Conservation (phyloP, 2,888 invertebrate genomes). For the Thecocarcelia acutangulata region DNA sequence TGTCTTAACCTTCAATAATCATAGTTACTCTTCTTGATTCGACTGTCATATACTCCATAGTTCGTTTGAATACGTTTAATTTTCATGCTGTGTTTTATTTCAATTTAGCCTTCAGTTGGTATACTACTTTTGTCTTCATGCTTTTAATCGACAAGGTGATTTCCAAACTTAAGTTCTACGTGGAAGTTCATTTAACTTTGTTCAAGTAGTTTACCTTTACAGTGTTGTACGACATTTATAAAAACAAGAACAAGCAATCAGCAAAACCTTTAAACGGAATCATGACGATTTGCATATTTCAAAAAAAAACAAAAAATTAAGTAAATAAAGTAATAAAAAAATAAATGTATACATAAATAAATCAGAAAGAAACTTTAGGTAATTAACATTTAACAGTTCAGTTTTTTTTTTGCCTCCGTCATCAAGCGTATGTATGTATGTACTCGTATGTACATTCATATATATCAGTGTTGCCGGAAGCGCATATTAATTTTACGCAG, state of each 20-base stretch:
- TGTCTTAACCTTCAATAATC: background rate
- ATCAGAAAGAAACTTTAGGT: conserved; percentile 6
- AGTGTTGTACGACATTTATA: background rate
- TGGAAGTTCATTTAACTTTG: conserved; percentile 37
- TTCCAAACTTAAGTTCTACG: conserved; percentile 47
- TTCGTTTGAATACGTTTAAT: background rate
- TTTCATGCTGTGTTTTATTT: conserved; percentile 3
- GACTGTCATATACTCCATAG: background rate
- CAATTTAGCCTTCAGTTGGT: conserved; percentile 30
- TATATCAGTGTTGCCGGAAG: no score
- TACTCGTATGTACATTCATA: no score
- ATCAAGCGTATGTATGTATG: no score
- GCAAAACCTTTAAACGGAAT: conserved; percentile 14
- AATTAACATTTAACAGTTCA: background rate
- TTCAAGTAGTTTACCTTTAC: background rate
- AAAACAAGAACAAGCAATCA: conserved; percentile 21
- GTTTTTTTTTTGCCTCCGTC: no score
- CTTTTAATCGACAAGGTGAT: conserved; percentile 40
- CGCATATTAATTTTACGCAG: no score
- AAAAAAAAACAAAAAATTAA: background rate
- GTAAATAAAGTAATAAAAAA: no score
- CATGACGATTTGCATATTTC: conserved; percentile 4
- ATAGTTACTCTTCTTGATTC: background rate
- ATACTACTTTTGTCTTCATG: background rate
- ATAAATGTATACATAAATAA: background rate